Evolutionary conservation across 1,140 invertebrate species (phyloP), one percentile per base, ranked within the genome.

Genomic region (Leptopilina clavipes): DNA sequence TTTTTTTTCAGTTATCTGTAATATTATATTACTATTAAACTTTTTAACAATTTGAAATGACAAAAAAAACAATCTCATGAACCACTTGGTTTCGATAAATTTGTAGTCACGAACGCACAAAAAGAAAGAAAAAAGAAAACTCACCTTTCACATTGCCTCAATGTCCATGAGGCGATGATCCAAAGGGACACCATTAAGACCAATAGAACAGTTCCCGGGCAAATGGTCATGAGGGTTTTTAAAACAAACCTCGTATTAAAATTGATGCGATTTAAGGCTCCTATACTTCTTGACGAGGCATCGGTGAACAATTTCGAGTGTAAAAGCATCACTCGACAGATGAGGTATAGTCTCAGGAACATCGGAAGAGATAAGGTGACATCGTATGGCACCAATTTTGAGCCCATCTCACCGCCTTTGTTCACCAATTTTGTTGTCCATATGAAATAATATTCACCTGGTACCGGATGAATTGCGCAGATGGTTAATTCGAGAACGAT

Each of bases 221-320:
- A 99, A 87, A 99, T 99, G 86, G 98, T 99, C 98, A 99, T 99
- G 82, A 99, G 92, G 70, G 98, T 99, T 92, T 99, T 99, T 85
- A 99, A 93, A 85, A 99, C 98, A 92, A 99, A 99, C 92, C 95
- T 94, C 86, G 98, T 99, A 92, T 99, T 99, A 93, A 99, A 99
- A 92, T 99, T 99, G 91, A 99, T 99, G 87, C 98, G 94, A 94
- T 99, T 99, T 86, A 99, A 94, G 85, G 98, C 98, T 86, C 98
- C 98, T 92, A 96, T 96, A 91, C 95, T 96, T 87, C 95, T 93
- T 71, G 96, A 98, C 70, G 97, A 98, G 79, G 98, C 98, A 92
- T 99, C 98, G 56, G 98, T 99, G 92, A 99, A 99, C 73, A 99
- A 93, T 93, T 99, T 99, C 90, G 97, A 98, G 92, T 99, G 98